phyloP scores from a whole-genome alignment of 2,797 vertebrate genomes.

The Fundulus diaphanus region DNA sequence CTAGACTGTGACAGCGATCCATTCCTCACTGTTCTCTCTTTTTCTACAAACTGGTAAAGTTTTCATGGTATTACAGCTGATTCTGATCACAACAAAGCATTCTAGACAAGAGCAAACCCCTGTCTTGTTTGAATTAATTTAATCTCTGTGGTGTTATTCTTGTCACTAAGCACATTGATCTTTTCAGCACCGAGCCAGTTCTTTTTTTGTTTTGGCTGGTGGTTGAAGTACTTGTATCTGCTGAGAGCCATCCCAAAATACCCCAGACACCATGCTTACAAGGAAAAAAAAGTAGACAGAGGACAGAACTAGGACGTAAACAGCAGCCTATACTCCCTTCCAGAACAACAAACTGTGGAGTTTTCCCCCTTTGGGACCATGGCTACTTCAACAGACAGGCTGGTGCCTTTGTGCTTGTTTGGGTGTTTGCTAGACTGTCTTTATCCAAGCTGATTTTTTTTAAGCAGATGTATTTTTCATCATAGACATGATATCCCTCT shows the following conservation, averaged over 20 bases:
- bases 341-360: constrained; percentile 68
- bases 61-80: constrained; percentile 48
- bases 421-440: constrained; percentile 58
- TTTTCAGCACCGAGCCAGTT: neutral
- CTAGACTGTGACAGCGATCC: constrained; percentile 43
- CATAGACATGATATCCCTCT: constrained; percentile 38
- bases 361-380: constrained; percentile 41
- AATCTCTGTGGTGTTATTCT: constrained; percentile 54
- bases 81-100: constrained; percentile 56
- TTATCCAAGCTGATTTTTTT: constrained; percentile 50
- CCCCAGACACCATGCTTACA: constrained; percentile 57
- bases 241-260: constrained; percentile 40
- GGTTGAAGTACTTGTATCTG: constrained; percentile 24
- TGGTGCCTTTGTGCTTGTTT: constrained; percentile 74
- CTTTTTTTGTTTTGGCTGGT: constrained; percentile 17
- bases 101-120: constrained; percentile 47
- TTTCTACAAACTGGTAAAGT: constrained; percentile 33
- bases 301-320: constrained; percentile 57
- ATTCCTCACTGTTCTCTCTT: constrained; percentile 16
- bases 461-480: constrained; percentile 27
- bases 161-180: constrained; percentile 28
- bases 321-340: constrained; percentile 56
- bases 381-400: constrained; percentile 68
- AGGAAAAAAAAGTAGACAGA: neutral
- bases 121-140: constrained; percentile 51